phyloP scores from a whole-genome alignment of 2,888 invertebrate genomes.

The Rhagonycha lutea region DNA sequence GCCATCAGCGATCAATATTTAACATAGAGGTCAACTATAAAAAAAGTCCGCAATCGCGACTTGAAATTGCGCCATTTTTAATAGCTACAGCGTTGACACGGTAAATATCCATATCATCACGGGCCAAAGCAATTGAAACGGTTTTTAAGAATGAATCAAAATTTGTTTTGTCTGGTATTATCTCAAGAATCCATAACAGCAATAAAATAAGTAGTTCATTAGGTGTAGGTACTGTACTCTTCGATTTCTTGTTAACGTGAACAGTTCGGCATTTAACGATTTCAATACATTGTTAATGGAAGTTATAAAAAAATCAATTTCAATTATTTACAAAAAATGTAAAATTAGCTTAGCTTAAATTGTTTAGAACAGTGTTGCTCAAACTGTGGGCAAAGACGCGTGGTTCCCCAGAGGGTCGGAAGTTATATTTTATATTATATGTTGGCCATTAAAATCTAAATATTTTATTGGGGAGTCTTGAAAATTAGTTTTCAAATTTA shows the following conservation, averaged over 20 bases:
- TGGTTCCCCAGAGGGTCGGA: too few species aligned
- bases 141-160: not conserved
- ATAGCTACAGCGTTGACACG: not conserved
- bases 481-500: too few species aligned
- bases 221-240: not conserved
- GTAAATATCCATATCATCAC: not conserved
- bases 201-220: not conserved
- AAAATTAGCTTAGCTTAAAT: not conserved
- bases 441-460: too few species aligned
- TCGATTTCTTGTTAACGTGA: not conserved
- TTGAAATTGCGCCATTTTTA: not conserved
- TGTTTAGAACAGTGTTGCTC: too few species aligned
- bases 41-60: not conserved
- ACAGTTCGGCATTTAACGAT: not conserved
- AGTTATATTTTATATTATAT: too few species aligned
- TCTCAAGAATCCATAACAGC: not conserved
- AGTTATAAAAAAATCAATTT: not conserved
- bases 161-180: not conserved
- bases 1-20: not conserved
- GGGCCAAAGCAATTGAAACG: not conserved
- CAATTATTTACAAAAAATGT: not conserved
- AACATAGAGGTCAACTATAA: not conserved
- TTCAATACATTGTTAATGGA: not conserved
- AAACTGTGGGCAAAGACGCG: too few species aligned
- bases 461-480: too few species aligned